Percentiles rank a stretch among this genome's conserved stretches.
Evolutionary conservation across 1,140 invertebrate genomes (phyloP).

Genomic region (Megalonaias nervosa): DNA sequence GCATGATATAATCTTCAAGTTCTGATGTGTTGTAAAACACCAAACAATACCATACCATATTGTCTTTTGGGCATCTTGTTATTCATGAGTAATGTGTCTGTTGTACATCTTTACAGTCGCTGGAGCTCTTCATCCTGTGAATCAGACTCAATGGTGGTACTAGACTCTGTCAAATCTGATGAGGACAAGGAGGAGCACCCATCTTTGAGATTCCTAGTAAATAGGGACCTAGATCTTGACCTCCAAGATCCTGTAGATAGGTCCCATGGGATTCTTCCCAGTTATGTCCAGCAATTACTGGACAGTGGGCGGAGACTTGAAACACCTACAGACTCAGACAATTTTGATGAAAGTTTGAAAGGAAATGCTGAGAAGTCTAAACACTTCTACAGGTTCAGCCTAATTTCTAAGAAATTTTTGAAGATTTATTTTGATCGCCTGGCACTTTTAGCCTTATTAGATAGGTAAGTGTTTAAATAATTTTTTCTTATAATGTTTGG

Average conservation of each 20-base stretch:
- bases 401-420: conserved; percentile 77
- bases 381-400: conserved; percentile 89
- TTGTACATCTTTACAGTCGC: conserved; percentile 17
- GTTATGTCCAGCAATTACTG: conserved; percentile 51
- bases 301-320: conserved; percentile 49
- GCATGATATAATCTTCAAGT: too few relatives aligned
- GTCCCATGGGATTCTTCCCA: conserved; percentile 7
- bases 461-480: conserved; percentile 73
- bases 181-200: conserved; percentile 26
- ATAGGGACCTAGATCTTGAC: conserved; percentile 23
- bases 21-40: too few relatives aligned
- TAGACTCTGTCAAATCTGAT: conserved; percentile 74
- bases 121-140: conserved; percentile 68
- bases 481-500: neutral
- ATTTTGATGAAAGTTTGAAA: conserved; percentile 71
- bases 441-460: conserved; percentile 91
- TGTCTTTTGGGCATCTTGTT: too few relatives aligned
- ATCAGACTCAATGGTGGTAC: conserved; percentile 77
- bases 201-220: conserved; percentile 4
- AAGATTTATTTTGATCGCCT: conserved; percentile 91
- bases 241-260: conserved; percentile 27
- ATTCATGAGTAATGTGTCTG: neutral
- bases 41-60: too few relatives aligned
- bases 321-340: conserved; percentile 57
- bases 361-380: conserved; percentile 72